These are phyloP conservation scores for Parauchenoglanis punctatus DNA, from an alignment of 2,797 vertebrate genomes.

Conservation along the genomic window DNA sequence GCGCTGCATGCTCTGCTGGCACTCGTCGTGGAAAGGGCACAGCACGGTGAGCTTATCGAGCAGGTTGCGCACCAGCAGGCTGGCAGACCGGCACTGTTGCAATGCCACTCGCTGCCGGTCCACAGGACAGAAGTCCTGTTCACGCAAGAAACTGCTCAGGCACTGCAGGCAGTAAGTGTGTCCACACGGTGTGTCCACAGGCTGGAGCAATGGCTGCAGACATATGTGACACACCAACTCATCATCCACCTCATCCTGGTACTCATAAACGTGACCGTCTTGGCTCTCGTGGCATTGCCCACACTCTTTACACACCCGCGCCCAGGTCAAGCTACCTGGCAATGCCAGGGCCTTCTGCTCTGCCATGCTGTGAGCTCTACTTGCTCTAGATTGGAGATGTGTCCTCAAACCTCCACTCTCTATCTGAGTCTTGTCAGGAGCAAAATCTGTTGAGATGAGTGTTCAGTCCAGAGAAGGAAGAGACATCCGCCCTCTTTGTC, in stretches of 20 bases:
- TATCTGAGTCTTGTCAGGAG: slow-evolving; percentile 13
- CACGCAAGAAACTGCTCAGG: slow-evolving; percentile 88
- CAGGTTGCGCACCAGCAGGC: slow-evolving; percentile 88
- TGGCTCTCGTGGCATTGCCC: slow-evolving; percentile 83
- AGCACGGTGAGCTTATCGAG: slow-evolving; percentile 86
- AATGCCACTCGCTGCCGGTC: slow-evolving; percentile 86
- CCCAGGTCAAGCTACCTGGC: slow-evolving; percentile 67
- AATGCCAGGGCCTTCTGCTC: slow-evolving; percentile 68
- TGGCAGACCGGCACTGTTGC: slow-evolving; percentile 86
- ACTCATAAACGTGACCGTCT: slow-evolving; percentile 90
- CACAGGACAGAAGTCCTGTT: slow-evolving; percentile 90
- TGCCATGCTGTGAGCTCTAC: slow-evolving; percentile 49
- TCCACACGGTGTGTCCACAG: slow-evolving; percentile 92
- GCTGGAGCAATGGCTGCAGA: slow-evolving; percentile 87
- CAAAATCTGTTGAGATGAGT: slow-evolving; percentile 7
- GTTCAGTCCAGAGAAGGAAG: slow-evolving; percentile 47
- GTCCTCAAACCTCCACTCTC: slow-evolving; percentile 25
- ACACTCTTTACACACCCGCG: slow-evolving; percentile 84
- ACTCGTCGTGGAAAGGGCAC: slow-evolving; percentile 83
- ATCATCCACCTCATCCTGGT: slow-evolving; percentile 91
- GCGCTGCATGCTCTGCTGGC: slow-evolving; percentile 86
- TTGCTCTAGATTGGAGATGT: background rate
- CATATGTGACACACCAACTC: slow-evolving; percentile 93
- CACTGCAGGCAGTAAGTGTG: slow-evolving; percentile 91
- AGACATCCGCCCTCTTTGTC: slow-evolving; percentile 53